Evolutionary conservation across 2,797 vertebrate species (phyloP), one percentile per base, ranked within the genome.

Genomic region (Alauda arvensis): DNA sequence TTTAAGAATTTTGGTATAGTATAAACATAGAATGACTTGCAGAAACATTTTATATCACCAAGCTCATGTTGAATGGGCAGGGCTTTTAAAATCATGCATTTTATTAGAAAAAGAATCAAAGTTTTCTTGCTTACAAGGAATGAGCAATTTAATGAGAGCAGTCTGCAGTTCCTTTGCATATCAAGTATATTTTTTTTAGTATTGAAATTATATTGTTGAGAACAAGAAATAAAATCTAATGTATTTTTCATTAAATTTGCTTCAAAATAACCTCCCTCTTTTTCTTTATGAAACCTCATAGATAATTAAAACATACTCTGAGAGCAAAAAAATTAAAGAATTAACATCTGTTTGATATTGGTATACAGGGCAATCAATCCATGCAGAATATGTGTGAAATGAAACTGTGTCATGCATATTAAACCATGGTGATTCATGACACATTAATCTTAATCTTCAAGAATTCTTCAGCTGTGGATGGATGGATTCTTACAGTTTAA

Each of bases 271-370:
- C 18, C 25, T 90, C 12, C 24, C 43, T 66, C 12, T n/a, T 68
- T 62, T 72, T 63, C n/a, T 60, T 75, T 49, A 33, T 33, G 59
- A 78, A 46, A 24, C 14, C 28, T 92, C 21, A 34, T 39, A 66
- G 39, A 53, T 83, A 88, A 94, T 93, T 83, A 85, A 91, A 87
- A 60, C 60, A 89, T 91, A 89, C 43, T 83, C 34, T 62, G 65
- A 45, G 68, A 82, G 31, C 40, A 85, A 85, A 72, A 69, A 72
- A 89, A 82, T 80, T 76, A 87, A 88, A 61, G 52, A 66, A 83
- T 90, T 92, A 86, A 55, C 82, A 49, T 92, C 57, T 68, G 33
- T 83, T 94, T 90, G 88, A 51, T 92, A 78, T 83, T 89, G 91
- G 81, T 37, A 61, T 75, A 66, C 76, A 67, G 65, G 63, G 63